These are phyloP conservation scores for Idaea biselata DNA, from an alignment of 2,888 invertebrate genomes.

Conservation along the genomic window DNA sequence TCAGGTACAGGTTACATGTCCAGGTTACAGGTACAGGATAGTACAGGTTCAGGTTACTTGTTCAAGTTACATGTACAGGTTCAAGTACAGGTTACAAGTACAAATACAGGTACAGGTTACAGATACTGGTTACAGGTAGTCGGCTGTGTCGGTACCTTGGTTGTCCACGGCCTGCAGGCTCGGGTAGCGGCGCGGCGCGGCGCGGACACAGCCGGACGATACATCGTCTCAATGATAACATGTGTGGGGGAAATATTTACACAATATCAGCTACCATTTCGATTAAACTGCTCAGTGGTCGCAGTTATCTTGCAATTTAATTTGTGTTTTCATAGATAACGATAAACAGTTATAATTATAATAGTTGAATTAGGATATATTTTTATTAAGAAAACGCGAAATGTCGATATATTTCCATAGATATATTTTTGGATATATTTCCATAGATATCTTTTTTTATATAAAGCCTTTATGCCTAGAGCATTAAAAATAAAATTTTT, in stretches of 20 bases:
- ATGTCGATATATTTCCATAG: neutral
- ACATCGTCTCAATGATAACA: constrained; percentile 15
- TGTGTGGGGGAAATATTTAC: neutral
- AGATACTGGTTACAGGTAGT: constrained; percentile 8
- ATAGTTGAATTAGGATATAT: too few relatives aligned
- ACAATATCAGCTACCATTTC: neutral
- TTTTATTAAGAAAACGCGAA: too few relatives aligned
- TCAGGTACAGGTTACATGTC: too few relatives aligned
- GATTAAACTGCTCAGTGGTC: neutral
- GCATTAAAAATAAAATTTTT: too few relatives aligned
- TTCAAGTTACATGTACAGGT: too few relatives aligned
- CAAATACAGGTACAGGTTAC: neutral
- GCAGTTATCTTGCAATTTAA: too few relatives aligned
- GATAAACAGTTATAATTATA: too few relatives aligned
- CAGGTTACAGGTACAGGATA: too few relatives aligned
- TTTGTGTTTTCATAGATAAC: too few relatives aligned
- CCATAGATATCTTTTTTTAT: neutral
- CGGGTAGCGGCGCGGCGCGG: constrained; percentile 80
- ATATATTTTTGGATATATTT: neutral
- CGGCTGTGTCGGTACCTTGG: constrained; percentile 73
- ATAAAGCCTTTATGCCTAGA: too few relatives aligned
- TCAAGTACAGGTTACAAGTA: too few relatives aligned
- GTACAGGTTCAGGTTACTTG: too few relatives aligned
- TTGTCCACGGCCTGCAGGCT: constrained; percentile 84
- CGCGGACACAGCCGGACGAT: constrained; percentile 25